Conservation (phyloP, 2,797 vertebrate genomes). For the Coluber constrictor region DNA sequence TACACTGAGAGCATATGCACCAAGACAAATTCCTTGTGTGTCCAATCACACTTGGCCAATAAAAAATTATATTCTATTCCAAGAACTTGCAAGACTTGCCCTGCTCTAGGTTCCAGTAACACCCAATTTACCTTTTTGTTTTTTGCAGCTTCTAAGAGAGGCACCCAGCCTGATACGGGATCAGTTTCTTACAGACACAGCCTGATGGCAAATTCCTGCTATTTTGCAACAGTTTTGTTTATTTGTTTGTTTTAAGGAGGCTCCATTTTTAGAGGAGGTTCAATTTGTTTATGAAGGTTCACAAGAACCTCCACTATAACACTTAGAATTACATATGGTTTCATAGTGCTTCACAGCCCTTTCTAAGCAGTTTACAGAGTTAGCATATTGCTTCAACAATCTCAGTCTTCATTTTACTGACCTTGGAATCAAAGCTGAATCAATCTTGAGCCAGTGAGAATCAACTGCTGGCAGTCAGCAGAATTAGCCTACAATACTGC, state of each 20-base stretch:
- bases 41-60: no score
- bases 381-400: no score
- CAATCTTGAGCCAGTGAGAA: neutral
- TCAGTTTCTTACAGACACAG: neutral
- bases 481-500: neutral
- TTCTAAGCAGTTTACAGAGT: neutral
- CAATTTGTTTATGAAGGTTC: neutral
- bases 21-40: no score
- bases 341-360: no score
- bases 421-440: no score
- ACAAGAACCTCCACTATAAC: neutral
- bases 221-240: neutral
- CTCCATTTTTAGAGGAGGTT: neutral
- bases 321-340: neutral
- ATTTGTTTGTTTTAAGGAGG: neutral
- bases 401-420: no score
- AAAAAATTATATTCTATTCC: no score
- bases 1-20: no score
- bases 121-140: neutral
- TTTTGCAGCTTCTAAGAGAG: neutral
- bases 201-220: neutral
- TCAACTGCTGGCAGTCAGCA: neutral
- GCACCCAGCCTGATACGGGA: neutral
- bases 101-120: neutral
- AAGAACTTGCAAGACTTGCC: neutral